A percentile compares a stretch with the other conserved stretches of the same genome.
Conservation (phyloP, 2,113 vertebrate species). For the Lamprotornis superbus region DNA sequence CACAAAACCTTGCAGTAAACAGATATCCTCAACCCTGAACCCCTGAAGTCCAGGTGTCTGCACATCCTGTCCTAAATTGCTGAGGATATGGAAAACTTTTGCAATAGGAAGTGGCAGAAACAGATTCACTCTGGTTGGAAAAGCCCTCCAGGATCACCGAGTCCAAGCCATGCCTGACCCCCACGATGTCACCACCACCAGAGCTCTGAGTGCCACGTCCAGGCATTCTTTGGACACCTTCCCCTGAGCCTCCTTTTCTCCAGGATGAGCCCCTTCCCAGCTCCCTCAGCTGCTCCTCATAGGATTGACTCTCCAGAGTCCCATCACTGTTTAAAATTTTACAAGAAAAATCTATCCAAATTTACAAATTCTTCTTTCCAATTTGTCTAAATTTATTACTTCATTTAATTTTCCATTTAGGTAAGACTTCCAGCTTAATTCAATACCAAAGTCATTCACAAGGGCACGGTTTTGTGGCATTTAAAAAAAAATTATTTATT, state of each 20-base stretch:
- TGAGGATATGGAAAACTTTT: background rate
- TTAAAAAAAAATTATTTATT: background rate
- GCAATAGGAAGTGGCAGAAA: background rate
- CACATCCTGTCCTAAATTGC: background rate
- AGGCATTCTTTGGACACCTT: background rate
- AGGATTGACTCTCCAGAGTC: background rate
- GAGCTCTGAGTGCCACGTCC: fast-evolving
- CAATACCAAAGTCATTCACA: background rate
- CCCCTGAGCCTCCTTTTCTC: background rate
- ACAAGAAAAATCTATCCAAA: background rate
- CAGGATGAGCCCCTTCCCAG: background rate
- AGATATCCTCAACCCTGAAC: background rate
- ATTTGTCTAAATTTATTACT: background rate
- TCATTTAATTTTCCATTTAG: background rate
- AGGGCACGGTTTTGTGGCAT: background rate
- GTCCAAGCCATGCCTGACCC: fast-evolving
- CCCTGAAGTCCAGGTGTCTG: background rate
- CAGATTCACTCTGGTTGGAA: background rate
- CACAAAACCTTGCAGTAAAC: background rate
- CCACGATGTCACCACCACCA: background rate
- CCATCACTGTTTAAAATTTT: background rate
- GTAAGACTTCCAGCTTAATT: background rate
- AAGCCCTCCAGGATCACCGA: fast-evolving
- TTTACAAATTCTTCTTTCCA: background rate
- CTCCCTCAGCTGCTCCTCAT: background rate